These are phyloP conservation scores for Brachystomella parvula DNA, from an alignment of 1,140 invertebrate genomes.

Conservation along the genomic window DNA sequence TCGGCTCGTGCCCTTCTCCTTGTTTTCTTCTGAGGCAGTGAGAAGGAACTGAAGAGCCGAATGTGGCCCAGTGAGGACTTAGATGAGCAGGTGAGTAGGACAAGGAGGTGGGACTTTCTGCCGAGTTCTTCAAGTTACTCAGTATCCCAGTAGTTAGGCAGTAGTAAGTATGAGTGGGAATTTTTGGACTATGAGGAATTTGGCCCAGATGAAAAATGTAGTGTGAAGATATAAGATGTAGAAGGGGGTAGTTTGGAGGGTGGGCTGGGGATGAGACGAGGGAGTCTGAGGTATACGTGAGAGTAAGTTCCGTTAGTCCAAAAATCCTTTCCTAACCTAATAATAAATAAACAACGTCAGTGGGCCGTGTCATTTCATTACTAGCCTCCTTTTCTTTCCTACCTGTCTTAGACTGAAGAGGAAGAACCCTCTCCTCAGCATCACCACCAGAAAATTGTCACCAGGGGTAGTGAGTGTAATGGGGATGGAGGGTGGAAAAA, in stretches of 20 bases:
- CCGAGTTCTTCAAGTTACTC: not conserved
- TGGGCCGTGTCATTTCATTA: conserved; percentile 12
- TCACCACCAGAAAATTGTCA: not conserved
- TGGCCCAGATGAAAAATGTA: conserved; percentile 11
- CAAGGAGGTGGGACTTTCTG: not conserved
- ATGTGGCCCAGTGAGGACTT: not conserved
- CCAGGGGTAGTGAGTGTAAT: not conserved
- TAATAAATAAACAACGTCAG: conserved; percentile 13
- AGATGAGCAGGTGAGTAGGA: conserved; percentile 9
- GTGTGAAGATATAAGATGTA: not conserved
- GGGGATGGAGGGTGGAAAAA: not conserved
- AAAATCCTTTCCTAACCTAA: conserved; percentile 1
- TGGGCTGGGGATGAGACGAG: not conserved
- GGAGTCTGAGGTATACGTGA: not conserved
- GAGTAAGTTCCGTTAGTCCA: conserved; percentile 6
- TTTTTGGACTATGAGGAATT: not conserved
- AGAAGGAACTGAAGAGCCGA: not conserved
- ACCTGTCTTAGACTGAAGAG: not conserved
- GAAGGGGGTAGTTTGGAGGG: not conserved
- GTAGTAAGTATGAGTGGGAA: no score
- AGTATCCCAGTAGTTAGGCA: no score
- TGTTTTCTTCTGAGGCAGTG: not conserved
- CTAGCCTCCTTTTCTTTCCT: conserved; percentile 4
- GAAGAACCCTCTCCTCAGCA: not conserved
- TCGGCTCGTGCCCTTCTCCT: not conserved